Evolutionary conservation across 2,888 invertebrate species (phyloP).

Genomic region (Drosophila affinis): DNA sequence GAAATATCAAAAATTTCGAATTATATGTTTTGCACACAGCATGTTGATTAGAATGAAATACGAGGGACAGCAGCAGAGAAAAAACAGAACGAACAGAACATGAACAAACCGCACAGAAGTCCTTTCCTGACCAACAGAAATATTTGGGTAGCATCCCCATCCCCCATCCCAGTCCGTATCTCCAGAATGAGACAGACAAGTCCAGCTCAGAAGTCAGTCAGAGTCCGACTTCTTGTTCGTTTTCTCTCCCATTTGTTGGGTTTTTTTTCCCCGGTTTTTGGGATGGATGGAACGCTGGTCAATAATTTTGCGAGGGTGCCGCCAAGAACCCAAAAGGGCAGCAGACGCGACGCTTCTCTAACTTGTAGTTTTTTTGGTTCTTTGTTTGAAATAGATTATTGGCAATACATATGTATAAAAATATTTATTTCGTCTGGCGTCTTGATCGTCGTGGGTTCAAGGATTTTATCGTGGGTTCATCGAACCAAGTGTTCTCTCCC

Average conservation of each 20-base stretch:
- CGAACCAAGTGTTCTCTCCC: conserved; percentile 64
- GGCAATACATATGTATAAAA: conserved; percentile 68
- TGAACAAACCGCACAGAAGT: conserved; percentile 51
- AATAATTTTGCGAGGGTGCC: conserved; percentile 83
- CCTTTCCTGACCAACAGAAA: conserved; percentile 70
- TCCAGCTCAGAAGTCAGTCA: conserved; percentile 59
- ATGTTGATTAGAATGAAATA: conserved; percentile 79
- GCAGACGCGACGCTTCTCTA: conserved; percentile 52
- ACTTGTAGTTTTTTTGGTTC: conserved; percentile 42
- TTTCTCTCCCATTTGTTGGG: conserved; percentile 20
- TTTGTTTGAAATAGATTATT: conserved; percentile 79
- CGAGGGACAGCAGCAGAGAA: conserved; percentile 27
- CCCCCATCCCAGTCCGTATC: not conserved
- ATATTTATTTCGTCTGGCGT: conserved; percentile 64
- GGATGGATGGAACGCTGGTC: conserved; percentile 68
- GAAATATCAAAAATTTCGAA: conserved; percentile 72
- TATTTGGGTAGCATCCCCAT: conserved; percentile 75
- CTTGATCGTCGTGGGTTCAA: conserved; percentile 63
- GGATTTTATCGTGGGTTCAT: conserved; percentile 71
- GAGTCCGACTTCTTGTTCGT: conserved; percentile 54
- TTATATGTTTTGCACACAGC: conserved; percentile 72
- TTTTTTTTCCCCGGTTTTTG: conserved; percentile 31
- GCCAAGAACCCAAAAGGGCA: conserved; percentile 75
- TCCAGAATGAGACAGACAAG: conserved; percentile 62
- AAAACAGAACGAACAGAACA: not conserved